A percentile compares a stretch with the other conserved stretches of the same genome.
These are phyloP conservation scores for Drosophila nigrodunni DNA, from an alignment of 1,140 invertebrate genomes.

Conservation along the genomic window DNA sequence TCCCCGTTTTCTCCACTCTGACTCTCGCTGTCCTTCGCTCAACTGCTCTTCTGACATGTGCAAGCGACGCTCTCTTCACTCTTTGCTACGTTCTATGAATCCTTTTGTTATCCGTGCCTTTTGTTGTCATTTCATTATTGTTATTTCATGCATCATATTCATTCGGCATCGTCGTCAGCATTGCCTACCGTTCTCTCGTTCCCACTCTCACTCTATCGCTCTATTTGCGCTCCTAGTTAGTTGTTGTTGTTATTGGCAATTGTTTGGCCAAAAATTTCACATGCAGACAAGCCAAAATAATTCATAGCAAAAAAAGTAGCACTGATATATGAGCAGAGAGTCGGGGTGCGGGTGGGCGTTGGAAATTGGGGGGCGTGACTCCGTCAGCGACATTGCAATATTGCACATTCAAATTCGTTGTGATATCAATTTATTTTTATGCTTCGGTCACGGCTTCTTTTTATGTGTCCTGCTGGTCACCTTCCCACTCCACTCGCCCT, in stretches of 20 bases:
- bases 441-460: constrained; percentile 46
- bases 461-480: constrained; percentile 2
- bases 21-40: not conserved
- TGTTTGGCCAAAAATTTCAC: constrained; percentile 72
- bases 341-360: not conserved
- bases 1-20: too few relatives aligned
- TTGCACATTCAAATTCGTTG: constrained; percentile 70
- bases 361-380: constrained; percentile 11
- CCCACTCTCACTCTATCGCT: not conserved
- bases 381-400: constrained; percentile 39
- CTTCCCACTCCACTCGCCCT: not conserved
- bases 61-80: constrained; percentile 3
- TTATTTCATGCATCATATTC: constrained; percentile 81
- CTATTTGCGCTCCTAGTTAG: constrained; percentile 23
- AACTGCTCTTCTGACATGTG: constrained; percentile 54
- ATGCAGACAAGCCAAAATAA: constrained; percentile 69
- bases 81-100: constrained; percentile 7
- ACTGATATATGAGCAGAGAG: constrained; percentile 44
- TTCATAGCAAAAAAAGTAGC: constrained; percentile 65
- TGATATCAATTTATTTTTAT: constrained; percentile 79
- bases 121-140: constrained; percentile 83
- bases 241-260: constrained; percentile 53
- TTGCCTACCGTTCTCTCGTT: not conserved
- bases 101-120: constrained; percentile 78
- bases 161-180: constrained; percentile 40